phyloP scores from a whole-genome alignment of 2,113 vertebrate species.

The Orientallactaga bullata region DNA sequence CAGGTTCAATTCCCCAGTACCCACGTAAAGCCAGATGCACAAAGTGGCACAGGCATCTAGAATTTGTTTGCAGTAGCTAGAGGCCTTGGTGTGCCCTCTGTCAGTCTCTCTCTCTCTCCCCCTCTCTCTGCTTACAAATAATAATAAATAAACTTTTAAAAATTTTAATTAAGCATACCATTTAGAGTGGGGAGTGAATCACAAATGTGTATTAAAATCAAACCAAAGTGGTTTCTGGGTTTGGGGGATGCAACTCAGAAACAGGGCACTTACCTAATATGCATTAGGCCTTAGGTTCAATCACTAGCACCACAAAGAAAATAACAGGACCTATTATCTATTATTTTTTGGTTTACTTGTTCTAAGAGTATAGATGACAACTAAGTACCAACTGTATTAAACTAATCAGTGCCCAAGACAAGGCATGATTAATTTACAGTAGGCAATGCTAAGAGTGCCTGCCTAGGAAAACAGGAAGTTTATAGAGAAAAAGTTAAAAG shows the following conservation, averaged over 20 bases:
- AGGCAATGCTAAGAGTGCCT: slow-evolving; percentile 24
- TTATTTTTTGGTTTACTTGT: slow-evolving; percentile 21
- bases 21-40: no score
- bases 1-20: no score
- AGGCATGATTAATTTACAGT: not conserved
- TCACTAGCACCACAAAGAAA: not conserved
- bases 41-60: no score
- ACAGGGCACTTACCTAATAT: not conserved
- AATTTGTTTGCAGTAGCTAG: no score
- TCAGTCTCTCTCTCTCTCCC: no score
- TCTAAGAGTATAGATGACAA: not conserved
- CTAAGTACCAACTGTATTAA: slow-evolving; percentile 26
- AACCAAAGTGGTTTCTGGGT: slow-evolving; percentile 13
- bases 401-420: not conserved
- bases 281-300: not conserved
- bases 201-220: slow-evolving; percentile 50
- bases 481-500: slow-evolving; percentile 39
- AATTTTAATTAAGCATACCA: not conserved
- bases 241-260: not conserved
- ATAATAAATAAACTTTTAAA: no score
- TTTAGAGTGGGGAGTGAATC: not conserved
- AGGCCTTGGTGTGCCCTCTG: no score
- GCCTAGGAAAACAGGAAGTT: not conserved
- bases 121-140: no score
- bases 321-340: not conserved